These are phyloP conservation scores for Chaetodon auriga DNA, from an alignment of 2,113 vertebrate species.

Conservation along the genomic window DNA sequence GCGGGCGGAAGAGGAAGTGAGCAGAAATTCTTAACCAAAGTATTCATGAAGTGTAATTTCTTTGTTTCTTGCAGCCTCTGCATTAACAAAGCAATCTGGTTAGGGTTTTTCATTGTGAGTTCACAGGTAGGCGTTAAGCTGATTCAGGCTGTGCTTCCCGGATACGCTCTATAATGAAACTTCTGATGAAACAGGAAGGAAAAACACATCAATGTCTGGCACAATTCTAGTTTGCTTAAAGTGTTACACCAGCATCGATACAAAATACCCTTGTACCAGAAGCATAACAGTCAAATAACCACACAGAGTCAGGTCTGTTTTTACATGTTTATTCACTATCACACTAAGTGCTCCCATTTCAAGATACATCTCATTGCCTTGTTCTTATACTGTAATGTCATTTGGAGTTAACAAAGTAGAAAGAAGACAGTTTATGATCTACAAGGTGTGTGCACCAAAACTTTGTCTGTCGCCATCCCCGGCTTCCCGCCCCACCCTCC, in stretches of 20 bases:
- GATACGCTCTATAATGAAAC: slow-evolving; percentile 43
- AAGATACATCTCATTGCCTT: slow-evolving; percentile 81
- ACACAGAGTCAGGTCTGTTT: slow-evolving; percentile 60
- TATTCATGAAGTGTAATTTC: accelerated
- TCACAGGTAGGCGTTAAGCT: slow-evolving; percentile 8
- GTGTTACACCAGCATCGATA: neutral
- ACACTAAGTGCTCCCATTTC: slow-evolving; percentile 88
- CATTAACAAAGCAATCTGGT: neutral
- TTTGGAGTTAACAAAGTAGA: slow-evolving; percentile 84
- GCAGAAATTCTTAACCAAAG: neutral
- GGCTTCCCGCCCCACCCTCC: neutral
- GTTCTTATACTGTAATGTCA: slow-evolving; percentile 78
- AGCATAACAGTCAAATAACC: slow-evolving; percentile 19
- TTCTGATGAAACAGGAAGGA: slow-evolving; percentile 43
- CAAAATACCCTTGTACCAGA: neutral
- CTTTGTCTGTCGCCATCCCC: neutral
- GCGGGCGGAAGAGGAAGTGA: slow-evolving; percentile 18
- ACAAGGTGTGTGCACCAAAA: slow-evolving; percentile 75
- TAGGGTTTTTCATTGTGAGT: neutral
- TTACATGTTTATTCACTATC: slow-evolving; percentile 87
- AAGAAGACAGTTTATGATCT: slow-evolving; percentile 83
- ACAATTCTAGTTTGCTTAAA: neutral
- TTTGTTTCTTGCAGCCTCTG: neutral
- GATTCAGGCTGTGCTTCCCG: slow-evolving; percentile 35
- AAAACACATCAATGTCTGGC: slow-evolving; percentile 6